These are phyloP conservation scores for Drosophila melanosoma DNA, from an alignment of 2,888 invertebrate species.

Conservation along the genomic window DNA sequence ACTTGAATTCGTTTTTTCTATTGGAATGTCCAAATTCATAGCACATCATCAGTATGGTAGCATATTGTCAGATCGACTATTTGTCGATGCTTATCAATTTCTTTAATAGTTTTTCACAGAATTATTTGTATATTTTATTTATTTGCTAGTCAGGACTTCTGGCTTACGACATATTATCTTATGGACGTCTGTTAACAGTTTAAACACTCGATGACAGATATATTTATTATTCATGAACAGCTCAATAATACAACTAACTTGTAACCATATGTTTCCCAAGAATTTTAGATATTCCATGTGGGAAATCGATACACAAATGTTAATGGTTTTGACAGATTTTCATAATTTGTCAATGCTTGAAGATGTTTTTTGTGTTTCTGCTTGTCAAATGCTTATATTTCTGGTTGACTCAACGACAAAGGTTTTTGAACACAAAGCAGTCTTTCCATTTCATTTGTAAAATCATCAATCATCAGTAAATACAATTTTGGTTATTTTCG, in stretches of 20 bases:
- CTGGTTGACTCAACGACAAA: background rate
- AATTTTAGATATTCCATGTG: background rate
- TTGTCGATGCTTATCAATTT: background rate
- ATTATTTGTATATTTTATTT: background rate
- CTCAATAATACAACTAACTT: background rate
- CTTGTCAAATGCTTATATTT: background rate
- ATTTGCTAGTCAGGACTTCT: too few species aligned
- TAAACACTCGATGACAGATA: background rate
- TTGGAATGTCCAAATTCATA: background rate
- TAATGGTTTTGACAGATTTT: background rate
- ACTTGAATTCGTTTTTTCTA: background rate
- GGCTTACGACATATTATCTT: background rate
- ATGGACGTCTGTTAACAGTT: background rate
- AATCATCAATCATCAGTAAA: background rate
- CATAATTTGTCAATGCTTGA: background rate
- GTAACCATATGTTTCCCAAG: background rate
- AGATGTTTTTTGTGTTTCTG: background rate
- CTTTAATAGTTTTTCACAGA: background rate
- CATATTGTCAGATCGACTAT: background rate
- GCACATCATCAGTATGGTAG: background rate
- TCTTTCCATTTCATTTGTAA: background rate
- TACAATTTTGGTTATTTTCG: slow-evolving; percentile 14
- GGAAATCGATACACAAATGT: slow-evolving; percentile 4
- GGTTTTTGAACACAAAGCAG: slow-evolving; percentile 7
- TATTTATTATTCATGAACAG: background rate